A percentile compares a stretch with the other conserved stretches of the same genome.
phyloP scores from a whole-genome alignment of 2,797 vertebrate species.

The Lepidocolaptes lacrymiger region DNA sequence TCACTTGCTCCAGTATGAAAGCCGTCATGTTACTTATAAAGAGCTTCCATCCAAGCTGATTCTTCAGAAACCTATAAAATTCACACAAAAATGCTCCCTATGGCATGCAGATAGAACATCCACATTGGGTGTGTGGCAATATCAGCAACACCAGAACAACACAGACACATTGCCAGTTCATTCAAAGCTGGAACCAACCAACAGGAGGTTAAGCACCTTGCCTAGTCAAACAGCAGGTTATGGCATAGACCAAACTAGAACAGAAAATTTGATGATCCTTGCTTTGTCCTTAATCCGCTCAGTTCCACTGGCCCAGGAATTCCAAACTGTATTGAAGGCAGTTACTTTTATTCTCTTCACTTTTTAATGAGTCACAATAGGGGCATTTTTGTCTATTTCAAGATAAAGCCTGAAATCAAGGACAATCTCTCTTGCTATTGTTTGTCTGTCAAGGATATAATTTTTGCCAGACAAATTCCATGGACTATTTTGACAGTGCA shows the following conservation, averaged over 20 bases:
- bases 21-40: not conserved
- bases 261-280: not conserved
- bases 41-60: not conserved
- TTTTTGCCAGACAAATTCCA: slow-evolving; percentile 5
- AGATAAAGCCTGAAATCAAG: not conserved
- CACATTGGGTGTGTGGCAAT: not conserved
- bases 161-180: not conserved
- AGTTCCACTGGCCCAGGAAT: not conserved
- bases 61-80: not conserved
- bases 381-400: not conserved
- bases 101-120: not conserved
- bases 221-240: not conserved
- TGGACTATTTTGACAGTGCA: not conserved
- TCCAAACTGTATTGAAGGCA: not conserved
- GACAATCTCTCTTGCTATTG: not conserved
- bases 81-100: not conserved
- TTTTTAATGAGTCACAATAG: not conserved
- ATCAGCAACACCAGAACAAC: not conserved
- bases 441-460: not conserved
- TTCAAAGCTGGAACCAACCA: not conserved
- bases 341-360: not conserved
- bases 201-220: not conserved
- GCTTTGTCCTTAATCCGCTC: not conserved
- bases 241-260: not conserved
- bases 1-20: not conserved